Base-by-base conservation (phyloP, 2,888 invertebrate species). In the Steinernema hermaphroditum region DNA sequence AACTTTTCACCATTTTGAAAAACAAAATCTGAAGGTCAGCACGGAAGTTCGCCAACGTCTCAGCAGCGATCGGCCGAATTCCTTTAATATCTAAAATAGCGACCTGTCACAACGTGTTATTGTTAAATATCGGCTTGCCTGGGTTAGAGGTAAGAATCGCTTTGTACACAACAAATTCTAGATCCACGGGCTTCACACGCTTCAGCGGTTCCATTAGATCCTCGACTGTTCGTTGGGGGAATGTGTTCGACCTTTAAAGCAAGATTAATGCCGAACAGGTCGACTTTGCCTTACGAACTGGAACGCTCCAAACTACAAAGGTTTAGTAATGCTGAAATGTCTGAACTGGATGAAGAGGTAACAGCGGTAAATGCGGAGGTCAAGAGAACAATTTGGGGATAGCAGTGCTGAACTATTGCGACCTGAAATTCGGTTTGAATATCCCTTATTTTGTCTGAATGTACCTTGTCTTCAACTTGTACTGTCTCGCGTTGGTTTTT, bases 401-500 rank as follows among this genome's bases (percentile, higher is more conserved):
- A 44, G 69, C 44, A 29, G 19, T 29, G 46, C 22, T 44, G 44
- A 9, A 70, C 43, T 0, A 32, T 70, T 22, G 70, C 44, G 14
- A 44, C 70, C 46, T 44, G 16, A 70, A 70, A n/a, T 9, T 24
- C 19, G 4, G 19, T 70, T 32, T 57, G n/a, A n/a, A n/a, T n/a
- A n/a, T n/a, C n/a, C n/a, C n/a, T n/a, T n/a, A n/a, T n/a, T n/a
- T n/a, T n/a, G n/a, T n/a, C n/a, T n/a, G n/a, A n/a, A n/a, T n/a
- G n/a, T 43, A 82, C 78, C 70, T 83, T 83, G 72, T 83, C 83
- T 72, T 83, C 83, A 2, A 81, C 78, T 24, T 80, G 80, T 27
- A 82, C 71, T 43, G 68, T 75, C 62, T 81, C 80, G 22, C 19
- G 72, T 6, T 1, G 9, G 14, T 19, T 27, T n/a, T 54, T 22